Evolutionary conservation across 1,140 invertebrate genomes (phyloP).

Genomic region (Pygmarrhopalites habei): DNA sequence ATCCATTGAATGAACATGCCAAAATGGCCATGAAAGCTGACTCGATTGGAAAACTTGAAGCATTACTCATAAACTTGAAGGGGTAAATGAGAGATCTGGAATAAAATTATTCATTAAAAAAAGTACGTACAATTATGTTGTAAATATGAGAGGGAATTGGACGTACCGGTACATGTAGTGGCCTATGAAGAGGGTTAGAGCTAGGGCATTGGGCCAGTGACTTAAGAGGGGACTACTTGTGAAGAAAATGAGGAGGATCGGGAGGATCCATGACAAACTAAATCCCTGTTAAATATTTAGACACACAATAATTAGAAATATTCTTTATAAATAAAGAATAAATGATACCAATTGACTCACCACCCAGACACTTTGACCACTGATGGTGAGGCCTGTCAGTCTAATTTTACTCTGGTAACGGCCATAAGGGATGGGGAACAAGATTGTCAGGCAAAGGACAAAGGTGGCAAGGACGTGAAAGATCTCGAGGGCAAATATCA

Average conservation of each 20-base stretch:
- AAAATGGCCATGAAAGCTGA: neutral
- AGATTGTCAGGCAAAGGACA: neutral
- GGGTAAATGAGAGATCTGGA: constrained; percentile 3
- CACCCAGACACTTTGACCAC: neutral
- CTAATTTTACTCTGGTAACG: neutral
- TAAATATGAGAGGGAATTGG: too few relatives aligned
- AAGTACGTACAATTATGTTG: neutral
- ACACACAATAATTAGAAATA: neutral
- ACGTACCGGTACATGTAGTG: neutral
- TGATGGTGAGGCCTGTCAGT: neutral
- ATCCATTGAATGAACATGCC: neutral
- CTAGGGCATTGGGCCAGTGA: neutral
- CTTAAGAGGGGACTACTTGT: neutral
- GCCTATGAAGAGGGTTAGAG: neutral
- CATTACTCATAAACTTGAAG: neutral
- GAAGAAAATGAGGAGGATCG: neutral
- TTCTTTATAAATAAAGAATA: neutral
- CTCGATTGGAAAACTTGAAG: neutral
- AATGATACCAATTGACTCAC: neutral
- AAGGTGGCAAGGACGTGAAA: neutral
- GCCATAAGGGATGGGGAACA: neutral
- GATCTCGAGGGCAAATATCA: neutral
- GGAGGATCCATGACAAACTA: neutral
- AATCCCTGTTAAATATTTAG: too few relatives aligned
- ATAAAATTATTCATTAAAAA: too few relatives aligned